Conservation (phyloP, 1,140 invertebrate species). For the Bilobella aurantiaca region DNA sequence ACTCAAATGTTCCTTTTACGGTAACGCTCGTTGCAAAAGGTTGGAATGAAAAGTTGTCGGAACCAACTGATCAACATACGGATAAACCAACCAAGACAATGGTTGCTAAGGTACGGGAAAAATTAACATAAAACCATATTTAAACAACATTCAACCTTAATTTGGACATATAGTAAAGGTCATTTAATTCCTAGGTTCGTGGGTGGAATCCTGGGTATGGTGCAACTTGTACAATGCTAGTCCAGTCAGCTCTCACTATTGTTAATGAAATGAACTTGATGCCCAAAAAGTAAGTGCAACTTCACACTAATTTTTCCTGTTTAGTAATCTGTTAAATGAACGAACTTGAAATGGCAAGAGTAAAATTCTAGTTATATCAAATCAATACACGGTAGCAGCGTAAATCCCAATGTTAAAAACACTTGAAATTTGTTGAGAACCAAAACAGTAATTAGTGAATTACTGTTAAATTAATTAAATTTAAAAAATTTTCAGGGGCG, state of each 20-base stretch:
- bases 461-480: neutral
- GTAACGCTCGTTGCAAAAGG: conserved; percentile 63
- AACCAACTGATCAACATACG: conserved; percentile 51
- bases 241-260: conserved; percentile 62
- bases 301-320: neutral
- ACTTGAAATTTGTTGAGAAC: neutral
- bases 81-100: conserved; percentile 55
- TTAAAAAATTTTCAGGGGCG: conserved; percentile 43
- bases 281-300: conserved; percentile 42
- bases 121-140: neutral
- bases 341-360: too few relatives aligned
- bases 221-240: conserved; percentile 58
- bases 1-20: conserved; percentile 53
- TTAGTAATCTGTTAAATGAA: neutral
- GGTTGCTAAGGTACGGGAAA: conserved; percentile 45
- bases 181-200: too few relatives aligned
- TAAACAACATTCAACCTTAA: neutral
- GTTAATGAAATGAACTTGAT: conserved; percentile 65
- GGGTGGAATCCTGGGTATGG: conserved; percentile 71
- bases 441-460: neutral
- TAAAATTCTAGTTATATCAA: too few relatives aligned
- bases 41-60: conserved; percentile 56
- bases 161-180: too few relatives aligned
- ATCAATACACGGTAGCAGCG: too few relatives aligned
- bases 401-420: too few relatives aligned